phyloP scores from a whole-genome alignment of 1,140 invertebrate genomes.

The Colletes latitarsis region DNA sequence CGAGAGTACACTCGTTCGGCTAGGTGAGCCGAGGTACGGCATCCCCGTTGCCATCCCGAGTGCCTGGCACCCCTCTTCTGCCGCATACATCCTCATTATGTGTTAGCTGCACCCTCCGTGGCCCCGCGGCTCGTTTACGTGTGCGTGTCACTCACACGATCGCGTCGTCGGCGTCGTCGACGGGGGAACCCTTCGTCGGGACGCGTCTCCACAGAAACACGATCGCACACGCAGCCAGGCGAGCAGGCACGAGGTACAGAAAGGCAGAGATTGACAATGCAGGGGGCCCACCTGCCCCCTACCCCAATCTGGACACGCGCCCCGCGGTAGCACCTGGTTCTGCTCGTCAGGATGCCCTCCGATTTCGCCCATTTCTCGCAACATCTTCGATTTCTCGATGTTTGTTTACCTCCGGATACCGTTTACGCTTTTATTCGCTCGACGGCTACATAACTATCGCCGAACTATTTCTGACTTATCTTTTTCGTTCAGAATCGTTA shows the following conservation, averaged over 20 bases:
- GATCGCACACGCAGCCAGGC: conserved; percentile 53
- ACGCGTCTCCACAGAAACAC: conserved; percentile 37
- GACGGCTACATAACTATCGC: too few species aligned
- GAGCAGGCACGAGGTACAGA: conserved; percentile 70
- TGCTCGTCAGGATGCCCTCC: conserved; percentile 56
- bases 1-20: conserved; percentile 68
- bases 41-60: conserved; percentile 60
- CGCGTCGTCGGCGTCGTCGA: conserved; percentile 13
- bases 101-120: conserved; percentile 61
- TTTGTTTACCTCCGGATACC: neutral
- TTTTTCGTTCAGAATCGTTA: too few species aligned
- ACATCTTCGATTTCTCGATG: neutral
- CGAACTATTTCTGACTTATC: too few species aligned
- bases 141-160: conserved; percentile 33
- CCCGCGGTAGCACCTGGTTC: conserved; percentile 78
- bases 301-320: conserved; percentile 79
- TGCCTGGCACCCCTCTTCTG: conserved; percentile 67
- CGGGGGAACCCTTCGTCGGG: conserved; percentile 58
- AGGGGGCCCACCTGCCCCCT: conserved; percentile 81
- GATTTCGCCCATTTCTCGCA: conserved; percentile 1
- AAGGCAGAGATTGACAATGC: conserved; percentile 81
- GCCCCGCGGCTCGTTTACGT: conserved; percentile 8
- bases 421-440: too few species aligned
- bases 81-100: conserved; percentile 74
- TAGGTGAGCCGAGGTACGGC: conserved; percentile 71